phyloP scores from a whole-genome alignment of 2,888 invertebrate genomes.

The Schrankia costaestrigalis region DNA sequence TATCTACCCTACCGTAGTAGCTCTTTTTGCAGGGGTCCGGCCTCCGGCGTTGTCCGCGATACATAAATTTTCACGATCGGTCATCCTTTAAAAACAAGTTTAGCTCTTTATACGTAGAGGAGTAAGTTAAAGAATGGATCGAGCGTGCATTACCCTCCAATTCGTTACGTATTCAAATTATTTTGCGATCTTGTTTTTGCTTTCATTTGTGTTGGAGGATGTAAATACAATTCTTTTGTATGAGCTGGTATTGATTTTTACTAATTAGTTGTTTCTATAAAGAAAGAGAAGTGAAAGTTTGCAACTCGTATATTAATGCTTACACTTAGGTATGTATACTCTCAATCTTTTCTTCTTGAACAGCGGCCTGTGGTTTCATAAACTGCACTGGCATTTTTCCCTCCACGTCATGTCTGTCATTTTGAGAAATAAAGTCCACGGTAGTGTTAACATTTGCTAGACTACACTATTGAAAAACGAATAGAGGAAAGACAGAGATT shows the following conservation, averaged over 20 bases:
- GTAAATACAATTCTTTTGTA: constrained; percentile 53
- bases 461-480: too few species aligned
- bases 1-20: constrained; percentile 68
- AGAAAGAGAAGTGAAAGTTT: too few species aligned
- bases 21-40: constrained; percentile 68
- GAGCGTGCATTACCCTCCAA: constrained; percentile 69
- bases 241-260: constrained; percentile 50
- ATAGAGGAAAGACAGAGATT: too few species aligned
- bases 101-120: constrained; percentile 76
- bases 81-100: constrained; percentile 81
- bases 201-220: constrained; percentile 62
- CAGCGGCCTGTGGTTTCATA: too few species aligned
- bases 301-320: too few species aligned
- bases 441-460: too few species aligned
- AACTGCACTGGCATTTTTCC: too few species aligned
- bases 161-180: constrained; percentile 80
- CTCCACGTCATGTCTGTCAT: too few species aligned
- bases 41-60: constrained; percentile 75
- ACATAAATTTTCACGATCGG: constrained; percentile 80
- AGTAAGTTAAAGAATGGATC: constrained; percentile 76
- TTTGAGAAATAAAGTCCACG: too few species aligned
- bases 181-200: constrained; percentile 73
- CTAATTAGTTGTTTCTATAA: constrained; percentile 46
- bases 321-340: too few species aligned
- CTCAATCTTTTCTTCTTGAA: too few species aligned